Evolutionary conservation across 2,797 vertebrate genomes (phyloP).

Genomic region (Alauda arvensis): DNA sequence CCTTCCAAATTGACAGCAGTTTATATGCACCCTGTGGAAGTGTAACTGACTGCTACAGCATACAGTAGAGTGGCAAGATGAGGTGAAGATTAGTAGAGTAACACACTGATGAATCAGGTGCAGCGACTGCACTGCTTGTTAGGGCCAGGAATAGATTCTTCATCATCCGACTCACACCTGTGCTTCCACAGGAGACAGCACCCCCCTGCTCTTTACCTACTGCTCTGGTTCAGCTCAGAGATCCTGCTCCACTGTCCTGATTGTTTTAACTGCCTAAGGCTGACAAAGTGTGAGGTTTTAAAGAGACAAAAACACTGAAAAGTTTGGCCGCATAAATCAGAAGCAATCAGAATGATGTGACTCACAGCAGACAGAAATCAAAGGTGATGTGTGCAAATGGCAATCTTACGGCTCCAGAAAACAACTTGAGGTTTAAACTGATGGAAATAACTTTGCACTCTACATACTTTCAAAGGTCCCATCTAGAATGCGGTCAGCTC

Average conservation of each 20-base stretch:
- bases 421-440: neutral
- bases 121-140: neutral
- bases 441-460: neutral
- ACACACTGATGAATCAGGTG: neutral
- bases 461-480: neutral
- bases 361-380: neutral
- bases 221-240: conserved; percentile 47
- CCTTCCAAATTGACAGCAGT: neutral
- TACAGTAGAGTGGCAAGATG: neutral
- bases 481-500: neutral
- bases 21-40: neutral
- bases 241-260: conserved; percentile 43
- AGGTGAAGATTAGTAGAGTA: conserved; percentile 7
- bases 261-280: conserved; percentile 16
- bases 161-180: conserved; percentile 2
- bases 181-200: neutral
- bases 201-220: conserved; percentile 20
- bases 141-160: conserved; percentile 30
- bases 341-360: neutral
- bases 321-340: neutral
- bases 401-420: neutral
- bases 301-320: neutral
- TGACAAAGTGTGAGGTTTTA: neutral
- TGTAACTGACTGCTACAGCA: neutral
- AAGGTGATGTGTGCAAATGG: neutral